Evolutionary conservation across 2,113 vertebrate genomes (phyloP).

Genomic region (Solea solea): DNA sequence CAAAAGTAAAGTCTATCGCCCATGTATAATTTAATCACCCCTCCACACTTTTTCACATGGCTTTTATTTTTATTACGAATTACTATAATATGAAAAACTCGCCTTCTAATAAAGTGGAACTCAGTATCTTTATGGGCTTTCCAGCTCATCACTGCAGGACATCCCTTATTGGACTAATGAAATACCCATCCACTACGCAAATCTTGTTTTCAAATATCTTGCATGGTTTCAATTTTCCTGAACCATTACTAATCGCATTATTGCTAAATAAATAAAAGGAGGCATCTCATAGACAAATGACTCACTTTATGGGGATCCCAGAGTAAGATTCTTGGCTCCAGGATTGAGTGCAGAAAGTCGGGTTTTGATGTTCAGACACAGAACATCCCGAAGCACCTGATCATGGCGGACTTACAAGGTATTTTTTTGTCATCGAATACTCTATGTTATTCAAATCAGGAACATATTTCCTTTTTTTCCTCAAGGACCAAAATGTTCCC

Average conservation of each 20-base stretch:
- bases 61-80: conserved; percentile 35
- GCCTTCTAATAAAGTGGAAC: conserved; percentile 39
- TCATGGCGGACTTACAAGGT: background rate
- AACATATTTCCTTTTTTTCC: background rate
- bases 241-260: conserved; percentile 26
- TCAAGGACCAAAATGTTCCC: background rate
- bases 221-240: conserved; percentile 43
- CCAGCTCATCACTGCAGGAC: conserved; percentile 55
- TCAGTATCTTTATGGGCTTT: conserved; percentile 41
- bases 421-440: background rate
- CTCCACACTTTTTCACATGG: conserved; percentile 4
- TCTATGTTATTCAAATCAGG: background rate
- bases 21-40: conserved; percentile 10
- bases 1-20: conserved; percentile 20
- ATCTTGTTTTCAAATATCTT: conserved; percentile 37
- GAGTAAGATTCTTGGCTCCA: conserved; percentile 22
- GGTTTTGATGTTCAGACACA: background rate
- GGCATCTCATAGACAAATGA: conserved; percentile 12
- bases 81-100: conserved; percentile 21
- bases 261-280: conserved; percentile 23
- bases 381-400: conserved; percentile 14
- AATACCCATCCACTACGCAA: conserved; percentile 28
- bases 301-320: conserved; percentile 12
- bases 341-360: background rate
- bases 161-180: conserved; percentile 48